Evolutionary conservation across 2,113 vertebrate species (phyloP), one percentile per base, ranked within the genome.

Genomic region (Bubo scandiacus): DNA sequence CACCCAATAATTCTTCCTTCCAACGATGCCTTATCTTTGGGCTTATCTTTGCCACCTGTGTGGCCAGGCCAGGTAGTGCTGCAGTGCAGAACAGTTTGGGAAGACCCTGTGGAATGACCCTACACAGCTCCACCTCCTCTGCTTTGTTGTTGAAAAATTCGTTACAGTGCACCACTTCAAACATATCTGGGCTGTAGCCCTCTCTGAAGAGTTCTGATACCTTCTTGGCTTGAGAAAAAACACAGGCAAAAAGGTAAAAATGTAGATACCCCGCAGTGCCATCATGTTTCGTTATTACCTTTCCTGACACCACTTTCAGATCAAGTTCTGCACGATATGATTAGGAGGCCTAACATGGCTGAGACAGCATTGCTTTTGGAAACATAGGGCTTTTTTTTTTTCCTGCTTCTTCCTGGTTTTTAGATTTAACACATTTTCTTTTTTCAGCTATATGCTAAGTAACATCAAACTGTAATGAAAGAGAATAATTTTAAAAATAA

Each of bases 401-500:
- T 12, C 22, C 83, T 72, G 5, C n/a, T 86, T 92, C 43, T 91
- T 92, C 51, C 65, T 58, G 38, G 8, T 59, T 92, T 92, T 95
- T 55, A 70, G 58, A 70, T 82, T 90, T 82, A 94, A 66, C 81
- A 91, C 66, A 63, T 94, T 93, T 93, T 91, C 79, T 81, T 91
- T 90, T 90, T 77, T 80, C 86, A 95, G 75, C 74, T 84, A 52
- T 85, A 90, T 5, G 4, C 78, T 94, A 97, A 96, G 89, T 92
- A 96, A 73, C 66, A 88, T 90, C 52, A 63, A 82, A 68, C 36
- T 90, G 66, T 91, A 94, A 90, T 18, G 32, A 92, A 73, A 68
- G 78, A 89, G 92, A 89, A 68, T 85, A 80, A 83, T 87, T 87
- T 79, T 80, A 95, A 95, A 95, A 92, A 94, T 90, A 91, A 80